Conservation (phyloP, 2,113 vertebrate genomes). For the Cebidichthys violaceus region DNA sequence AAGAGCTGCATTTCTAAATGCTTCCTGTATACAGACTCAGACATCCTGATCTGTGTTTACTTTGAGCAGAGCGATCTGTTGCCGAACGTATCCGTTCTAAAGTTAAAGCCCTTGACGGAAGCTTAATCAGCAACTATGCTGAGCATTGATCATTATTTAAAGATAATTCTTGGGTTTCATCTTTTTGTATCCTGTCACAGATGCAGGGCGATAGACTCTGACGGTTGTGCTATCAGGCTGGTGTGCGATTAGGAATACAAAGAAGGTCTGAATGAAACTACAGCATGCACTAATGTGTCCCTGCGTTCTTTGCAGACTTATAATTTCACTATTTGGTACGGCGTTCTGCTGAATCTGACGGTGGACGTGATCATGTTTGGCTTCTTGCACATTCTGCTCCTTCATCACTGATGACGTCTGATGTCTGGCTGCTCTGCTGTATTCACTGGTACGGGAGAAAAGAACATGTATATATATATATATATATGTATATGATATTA, state of each 20-base stretch:
- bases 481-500: no score
- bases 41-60: no score
- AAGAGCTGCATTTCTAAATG: background rate
- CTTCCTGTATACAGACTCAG: background rate
- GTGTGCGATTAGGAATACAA: background rate
- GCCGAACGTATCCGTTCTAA: background rate
- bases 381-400: conserved; percentile 79
- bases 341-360: conserved; percentile 67
- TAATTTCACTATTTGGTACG: conserved; percentile 75
- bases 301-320: conserved; percentile 65
- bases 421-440: conserved; percentile 80
- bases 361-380: conserved; percentile 79
- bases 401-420: conserved; percentile 66
- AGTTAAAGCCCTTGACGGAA: background rate
- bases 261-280: background rate
- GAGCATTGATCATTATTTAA: background rate
- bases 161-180: background rate
- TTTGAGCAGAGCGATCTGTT: background rate
- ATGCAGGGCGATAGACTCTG: background rate
- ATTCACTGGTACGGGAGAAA: conserved; percentile 68
- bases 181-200: background rate
- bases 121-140: no score
- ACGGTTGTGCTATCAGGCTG: background rate
- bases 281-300: background rate
- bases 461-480: no score